These are phyloP conservation scores for Ephialtes manifestator DNA, from an alignment of 2,888 invertebrate species.

Conservation along the genomic window DNA sequence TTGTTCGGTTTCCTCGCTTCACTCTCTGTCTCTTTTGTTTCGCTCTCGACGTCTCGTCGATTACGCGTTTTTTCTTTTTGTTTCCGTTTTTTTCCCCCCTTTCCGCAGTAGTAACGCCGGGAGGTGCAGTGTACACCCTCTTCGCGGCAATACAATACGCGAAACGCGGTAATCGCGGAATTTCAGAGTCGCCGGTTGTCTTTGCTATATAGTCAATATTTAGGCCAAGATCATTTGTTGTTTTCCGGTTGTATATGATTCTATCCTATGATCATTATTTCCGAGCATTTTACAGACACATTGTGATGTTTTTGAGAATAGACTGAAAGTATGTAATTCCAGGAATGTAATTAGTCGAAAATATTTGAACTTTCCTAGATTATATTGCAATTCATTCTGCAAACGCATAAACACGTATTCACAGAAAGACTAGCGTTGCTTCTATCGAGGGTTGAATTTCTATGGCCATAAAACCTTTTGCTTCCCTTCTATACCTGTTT, in stretches of 20 bases:
- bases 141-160: background rate
- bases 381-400: conserved; percentile 8
- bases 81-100: background rate
- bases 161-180: background rate
- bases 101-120: conserved; percentile 14
- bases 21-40: conserved; percentile 5
- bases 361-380: conserved; percentile 24
- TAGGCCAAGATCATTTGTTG: background rate
- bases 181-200: background rate
- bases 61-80: background rate
- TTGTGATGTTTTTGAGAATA: too few relatives aligned
- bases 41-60: background rate
- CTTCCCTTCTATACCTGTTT: conserved; percentile 65
- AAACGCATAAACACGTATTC: conserved; percentile 7
- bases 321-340: background rate
- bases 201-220: background rate
- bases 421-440: conserved; percentile 24
- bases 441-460: conserved; percentile 65
- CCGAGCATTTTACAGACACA: too few relatives aligned
- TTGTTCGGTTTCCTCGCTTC: background rate
- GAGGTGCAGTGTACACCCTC: background rate
- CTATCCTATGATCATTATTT: too few relatives aligned
- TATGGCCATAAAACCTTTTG: conserved; percentile 64
- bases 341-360: background rate
- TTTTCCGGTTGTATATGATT: background rate